These are phyloP conservation scores for Mizuhopecten yessoensis DNA, from an alignment of 1,140 invertebrate species.

Conservation along the genomic window DNA sequence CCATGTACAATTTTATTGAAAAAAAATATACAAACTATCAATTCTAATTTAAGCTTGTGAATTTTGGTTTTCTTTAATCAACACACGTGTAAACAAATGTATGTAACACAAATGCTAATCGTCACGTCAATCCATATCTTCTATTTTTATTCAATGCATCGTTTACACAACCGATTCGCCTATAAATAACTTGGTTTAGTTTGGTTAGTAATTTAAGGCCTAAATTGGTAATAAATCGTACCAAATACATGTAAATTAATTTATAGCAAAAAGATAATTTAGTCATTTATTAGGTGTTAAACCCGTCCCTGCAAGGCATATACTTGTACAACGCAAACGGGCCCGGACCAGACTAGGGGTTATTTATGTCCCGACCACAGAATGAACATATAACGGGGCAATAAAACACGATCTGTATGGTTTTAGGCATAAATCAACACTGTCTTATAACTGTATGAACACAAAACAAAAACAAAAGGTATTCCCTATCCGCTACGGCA, in stretches of 20 bases:
- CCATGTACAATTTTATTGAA: too few species aligned
- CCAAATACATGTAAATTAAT: conserved; percentile 18
- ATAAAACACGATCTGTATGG: not conserved
- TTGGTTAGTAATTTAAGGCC: not conserved
- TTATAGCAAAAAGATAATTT: not conserved
- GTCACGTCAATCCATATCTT: not conserved
- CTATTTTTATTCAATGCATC: not conserved
- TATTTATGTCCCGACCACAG: not conserved
- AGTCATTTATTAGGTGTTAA: not conserved
- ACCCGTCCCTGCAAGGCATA: not conserved
- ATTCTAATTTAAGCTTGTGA: too few species aligned
- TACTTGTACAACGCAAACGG: not conserved
- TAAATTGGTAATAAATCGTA: not conserved
- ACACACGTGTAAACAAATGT: too few species aligned
- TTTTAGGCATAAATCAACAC: not conserved
- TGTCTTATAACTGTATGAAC: not conserved
- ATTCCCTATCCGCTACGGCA: not conserved
- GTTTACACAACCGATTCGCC: not conserved
- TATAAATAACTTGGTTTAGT: not conserved
- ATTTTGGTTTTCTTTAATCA: too few species aligned
- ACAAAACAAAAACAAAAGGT: too few species aligned
- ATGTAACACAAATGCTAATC: too few species aligned
- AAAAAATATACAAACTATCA: too few species aligned
- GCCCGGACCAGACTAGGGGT: not conserved
- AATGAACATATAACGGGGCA: not conserved